phyloP scores from a whole-genome alignment of 2,888 invertebrate species.

The Trachelus stipa region DNA sequence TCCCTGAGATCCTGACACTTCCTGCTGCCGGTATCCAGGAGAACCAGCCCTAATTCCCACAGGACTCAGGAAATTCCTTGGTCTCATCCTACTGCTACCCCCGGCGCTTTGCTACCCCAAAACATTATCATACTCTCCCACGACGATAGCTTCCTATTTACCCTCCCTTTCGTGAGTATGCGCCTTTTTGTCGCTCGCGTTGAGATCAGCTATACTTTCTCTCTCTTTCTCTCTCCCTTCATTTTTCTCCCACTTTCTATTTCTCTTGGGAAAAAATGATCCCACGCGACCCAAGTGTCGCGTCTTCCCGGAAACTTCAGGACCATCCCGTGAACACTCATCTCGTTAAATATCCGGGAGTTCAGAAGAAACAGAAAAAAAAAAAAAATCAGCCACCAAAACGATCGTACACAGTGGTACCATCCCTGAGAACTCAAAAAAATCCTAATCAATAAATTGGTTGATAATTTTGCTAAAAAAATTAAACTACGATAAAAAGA shows the following conservation, averaged over 20 bases:
- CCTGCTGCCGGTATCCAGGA: slow-evolving; percentile 35
- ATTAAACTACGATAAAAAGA: no score
- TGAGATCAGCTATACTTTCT: neutral
- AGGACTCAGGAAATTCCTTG: slow-evolving; percentile 37
- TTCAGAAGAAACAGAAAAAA: no score
- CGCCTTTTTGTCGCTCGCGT: slow-evolving; percentile 30
- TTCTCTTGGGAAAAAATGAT: slow-evolving; percentile 29
- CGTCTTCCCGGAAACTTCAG: slow-evolving; percentile 28
- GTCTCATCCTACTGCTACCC: slow-evolving; percentile 23
- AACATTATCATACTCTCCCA: slow-evolving; percentile 47
- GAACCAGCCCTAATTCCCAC: slow-evolving; percentile 42
- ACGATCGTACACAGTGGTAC: no score
- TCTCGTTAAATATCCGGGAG: slow-evolving; percentile 5
- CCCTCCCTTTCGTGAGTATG: neutral
- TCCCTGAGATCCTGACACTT: slow-evolving; percentile 52
- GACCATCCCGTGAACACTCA: slow-evolving; percentile 13
- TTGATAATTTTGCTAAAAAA: no score
- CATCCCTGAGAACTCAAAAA: no score
- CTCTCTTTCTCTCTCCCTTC: neutral
- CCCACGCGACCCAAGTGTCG: slow-evolving; percentile 24
- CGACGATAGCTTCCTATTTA: slow-evolving; percentile 19
- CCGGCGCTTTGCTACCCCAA: slow-evolving; percentile 17
- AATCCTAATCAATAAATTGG: no score
- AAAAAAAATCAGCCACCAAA: no score
- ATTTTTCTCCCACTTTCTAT: neutral